Evolutionary conservation across 2,888 invertebrate species (phyloP).

Genomic region (Amiota minor): DNA sequence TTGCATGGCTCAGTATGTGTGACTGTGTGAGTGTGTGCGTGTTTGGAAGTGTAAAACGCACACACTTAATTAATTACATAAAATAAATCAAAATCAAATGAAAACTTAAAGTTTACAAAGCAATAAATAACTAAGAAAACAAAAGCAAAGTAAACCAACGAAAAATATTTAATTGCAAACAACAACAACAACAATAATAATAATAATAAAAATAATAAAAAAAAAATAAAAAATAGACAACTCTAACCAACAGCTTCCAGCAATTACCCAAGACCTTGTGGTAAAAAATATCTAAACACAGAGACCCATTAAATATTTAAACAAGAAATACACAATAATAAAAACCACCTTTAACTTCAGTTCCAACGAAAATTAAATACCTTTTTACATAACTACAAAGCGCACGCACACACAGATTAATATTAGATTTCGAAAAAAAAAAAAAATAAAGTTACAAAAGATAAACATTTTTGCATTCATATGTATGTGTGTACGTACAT

Average conservation of each 20-base stretch:
- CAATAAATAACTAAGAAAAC: too few species aligned
- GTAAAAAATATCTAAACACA: constrained; percentile 4
- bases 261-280: constrained; percentile 29
- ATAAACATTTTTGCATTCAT: too few species aligned
- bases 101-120: too few species aligned
- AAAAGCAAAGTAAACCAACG: too few species aligned
- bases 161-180: neutral
- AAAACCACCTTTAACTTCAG: neutral
- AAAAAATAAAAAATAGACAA: neutral
- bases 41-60: too few species aligned
- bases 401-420: neutral
- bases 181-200: constrained; percentile 10
- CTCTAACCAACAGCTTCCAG: constrained; percentile 4
- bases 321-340: constrained; percentile 7
- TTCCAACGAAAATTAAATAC: neutral
- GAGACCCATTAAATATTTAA: neutral
- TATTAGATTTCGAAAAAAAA: neutral
- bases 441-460: neutral
- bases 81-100: too few species aligned
- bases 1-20: too few species aligned
- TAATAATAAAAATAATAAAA: constrained; percentile 1
- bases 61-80: too few species aligned
- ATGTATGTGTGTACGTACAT: too few species aligned
- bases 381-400: neutral
- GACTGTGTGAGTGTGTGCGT: too few species aligned